Conservation (phyloP, 2,113 vertebrate species). For the Noturus placidus region DNA sequence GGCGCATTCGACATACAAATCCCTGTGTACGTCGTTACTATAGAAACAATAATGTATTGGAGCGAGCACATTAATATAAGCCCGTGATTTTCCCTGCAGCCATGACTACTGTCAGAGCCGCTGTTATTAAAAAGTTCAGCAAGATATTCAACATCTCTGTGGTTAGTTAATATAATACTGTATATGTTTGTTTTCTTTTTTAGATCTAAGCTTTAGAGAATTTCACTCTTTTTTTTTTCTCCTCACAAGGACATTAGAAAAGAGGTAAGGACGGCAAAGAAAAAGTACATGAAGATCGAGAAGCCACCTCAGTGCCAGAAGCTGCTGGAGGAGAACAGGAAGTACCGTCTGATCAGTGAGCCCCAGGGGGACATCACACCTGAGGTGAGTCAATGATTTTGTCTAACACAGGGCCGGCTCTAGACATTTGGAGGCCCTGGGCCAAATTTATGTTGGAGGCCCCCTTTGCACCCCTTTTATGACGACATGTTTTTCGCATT, state of each 20-base stretch:
- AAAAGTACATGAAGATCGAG: conserved; percentile 76
- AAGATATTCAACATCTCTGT: background rate
- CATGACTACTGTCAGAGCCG: too few species aligned
- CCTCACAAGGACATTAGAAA: conserved; percentile 78
- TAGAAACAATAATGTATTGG: too few species aligned
- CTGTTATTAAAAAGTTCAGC: too few species aligned
- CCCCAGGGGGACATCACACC: conserved; percentile 82
- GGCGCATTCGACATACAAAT: background rate
- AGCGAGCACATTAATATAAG: too few species aligned
- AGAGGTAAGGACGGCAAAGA: conserved; percentile 70
- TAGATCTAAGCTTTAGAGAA: background rate
- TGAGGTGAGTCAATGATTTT: conserved; percentile 62
- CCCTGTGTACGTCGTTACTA: background rate
- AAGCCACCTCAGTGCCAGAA: conserved; percentile 80
- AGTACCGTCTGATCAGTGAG: conserved; percentile 77
- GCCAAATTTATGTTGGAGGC: too few species aligned
- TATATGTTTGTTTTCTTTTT: background rate
- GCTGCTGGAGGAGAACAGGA: conserved; percentile 74
- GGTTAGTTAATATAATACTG: too few species aligned
- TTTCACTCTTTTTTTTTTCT: background rate
- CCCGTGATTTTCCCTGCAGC: too few species aligned
- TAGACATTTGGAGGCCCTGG: too few species aligned
- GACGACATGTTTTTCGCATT: too few species aligned
- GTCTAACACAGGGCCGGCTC: too few species aligned
- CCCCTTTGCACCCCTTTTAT: too few species aligned